phyloP scores from a whole-genome alignment of 2,888 invertebrate species.

The Himalopsyche anomala region DNA sequence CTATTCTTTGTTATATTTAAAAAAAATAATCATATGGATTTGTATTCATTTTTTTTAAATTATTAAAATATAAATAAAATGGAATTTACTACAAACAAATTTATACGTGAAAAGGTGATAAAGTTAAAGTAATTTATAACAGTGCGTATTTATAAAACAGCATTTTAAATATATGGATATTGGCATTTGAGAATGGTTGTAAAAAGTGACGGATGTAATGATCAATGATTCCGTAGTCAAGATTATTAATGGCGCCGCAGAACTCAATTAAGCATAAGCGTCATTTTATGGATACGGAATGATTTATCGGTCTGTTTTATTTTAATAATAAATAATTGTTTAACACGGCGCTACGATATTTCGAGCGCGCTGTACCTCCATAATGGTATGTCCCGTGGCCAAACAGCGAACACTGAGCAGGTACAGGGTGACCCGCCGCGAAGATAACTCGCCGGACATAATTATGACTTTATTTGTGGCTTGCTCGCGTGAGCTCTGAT shows the following conservation, averaged over 20 bases:
- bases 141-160: too few relatives aligned
- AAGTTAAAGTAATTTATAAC: too few relatives aligned
- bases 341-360: conserved; percentile 29
- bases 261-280: conserved; percentile 12
- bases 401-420: conserved; percentile 26
- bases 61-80: too few relatives aligned
- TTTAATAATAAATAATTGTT: conserved; percentile 24
- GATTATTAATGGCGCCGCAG: conserved; percentile 10
- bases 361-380: conserved; percentile 20
- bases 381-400: conserved; percentile 31
- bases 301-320: background rate
- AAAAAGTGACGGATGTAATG: background rate
- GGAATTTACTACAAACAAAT: too few relatives aligned
- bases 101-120: too few relatives aligned
- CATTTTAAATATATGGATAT: background rate
- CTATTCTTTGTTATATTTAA: too few relatives aligned
- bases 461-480: conserved; percentile 34
- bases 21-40: too few relatives aligned
- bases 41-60: too few relatives aligned
- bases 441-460: conserved; percentile 50
- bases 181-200: background rate
- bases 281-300: background rate
- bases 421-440: conserved; percentile 56
- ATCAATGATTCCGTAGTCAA: background rate
- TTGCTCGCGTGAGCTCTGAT: conserved; percentile 15